Evolutionary conservation across 2,797 vertebrate genomes (phyloP), one percentile per base, ranked within the genome.

Genomic region (Oreortyx pictus): DNA sequence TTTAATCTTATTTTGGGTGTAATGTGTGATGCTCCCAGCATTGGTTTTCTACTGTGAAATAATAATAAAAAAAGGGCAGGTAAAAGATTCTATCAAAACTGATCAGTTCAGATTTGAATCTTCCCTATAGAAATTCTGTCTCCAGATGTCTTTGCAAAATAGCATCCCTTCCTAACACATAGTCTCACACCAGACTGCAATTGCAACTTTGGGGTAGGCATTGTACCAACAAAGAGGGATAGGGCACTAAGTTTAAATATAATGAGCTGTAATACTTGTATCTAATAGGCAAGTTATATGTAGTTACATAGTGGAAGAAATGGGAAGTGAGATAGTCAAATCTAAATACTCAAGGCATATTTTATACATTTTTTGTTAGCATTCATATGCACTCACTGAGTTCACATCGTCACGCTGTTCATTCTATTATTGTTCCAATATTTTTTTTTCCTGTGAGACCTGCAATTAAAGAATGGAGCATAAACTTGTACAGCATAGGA

Each of bases 1-100:
- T 95, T 90, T 82, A 29, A 71, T 79, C 82, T 66, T 47, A 31
- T 80, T 89, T 88, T 88, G 14, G 81, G 66, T 56, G 27, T 29
- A 66, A 12, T 18, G 5, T 72, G 46, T 25, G 59, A 9, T 66
- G 24, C 68, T 88, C 31, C 20, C 16, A 47, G 52, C 6, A 1
- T 72, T 82, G 19, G 4, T 39, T 62, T 88, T 79, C 62, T 39
- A 23, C 41, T 60, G 20, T 24, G 52, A 64, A 75, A 61, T 89
- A 43, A 70, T 67, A 54, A 9, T 44, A 59, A 20, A n/a, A 57
- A 57, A 56, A 61, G 29, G 39, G 8, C 65, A 49, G 25, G 20
- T 75, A 9, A 54, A 91, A 60, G 3, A 67, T 6, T 56, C 8
- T 62, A 15, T 88, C 54, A 91, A 73, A 68, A 81, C 2, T 0